Conservation (phyloP, 1,140 invertebrate genomes). For the Pectinophora gossypiella region DNA sequence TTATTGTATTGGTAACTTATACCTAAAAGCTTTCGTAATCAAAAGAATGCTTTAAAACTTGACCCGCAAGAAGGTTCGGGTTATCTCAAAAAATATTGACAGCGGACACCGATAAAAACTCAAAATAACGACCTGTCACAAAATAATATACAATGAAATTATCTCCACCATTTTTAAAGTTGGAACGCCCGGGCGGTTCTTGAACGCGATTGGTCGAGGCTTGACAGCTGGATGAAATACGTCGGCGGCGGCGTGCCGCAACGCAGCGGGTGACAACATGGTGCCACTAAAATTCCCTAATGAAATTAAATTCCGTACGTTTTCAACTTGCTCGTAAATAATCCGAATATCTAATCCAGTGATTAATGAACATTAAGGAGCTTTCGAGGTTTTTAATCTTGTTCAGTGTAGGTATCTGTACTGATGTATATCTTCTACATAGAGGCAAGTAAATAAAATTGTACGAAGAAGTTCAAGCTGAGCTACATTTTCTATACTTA, state of each 20-base stretch:
- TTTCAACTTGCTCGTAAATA: conserved; percentile 70
- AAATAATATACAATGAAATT: conserved; percentile 73
- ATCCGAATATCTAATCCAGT: conserved; percentile 68
- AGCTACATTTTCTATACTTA: too few relatives aligned
- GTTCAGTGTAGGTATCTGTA: conserved; percentile 12
- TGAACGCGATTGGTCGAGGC: conserved; percentile 44
- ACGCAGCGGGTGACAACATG: conserved; percentile 67
- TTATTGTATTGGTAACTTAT: neutral
- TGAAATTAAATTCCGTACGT: conserved; percentile 74
- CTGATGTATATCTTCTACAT: neutral
- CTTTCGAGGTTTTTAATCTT: conserved; percentile 25
- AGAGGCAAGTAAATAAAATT: too few relatives aligned
- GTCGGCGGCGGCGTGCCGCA: conserved; percentile 37
- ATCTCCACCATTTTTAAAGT: conserved; percentile 71
- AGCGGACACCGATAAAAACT: conserved; percentile 62
- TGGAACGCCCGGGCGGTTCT: conserved; percentile 38
- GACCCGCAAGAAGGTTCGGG: conserved; percentile 16
- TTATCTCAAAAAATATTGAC: conserved; percentile 55
- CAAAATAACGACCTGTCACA: conserved; percentile 73
- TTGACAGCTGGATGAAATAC: conserved; percentile 70
- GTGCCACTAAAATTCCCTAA: conserved; percentile 68
- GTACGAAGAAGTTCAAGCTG: too few relatives aligned
- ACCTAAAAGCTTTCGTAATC: neutral
- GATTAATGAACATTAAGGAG: conserved; percentile 56
- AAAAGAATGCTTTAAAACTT: conserved; percentile 7